Evolutionary conservation across 2,797 vertebrate species (phyloP).

Genomic region (Eremophila alpestris): DNA sequence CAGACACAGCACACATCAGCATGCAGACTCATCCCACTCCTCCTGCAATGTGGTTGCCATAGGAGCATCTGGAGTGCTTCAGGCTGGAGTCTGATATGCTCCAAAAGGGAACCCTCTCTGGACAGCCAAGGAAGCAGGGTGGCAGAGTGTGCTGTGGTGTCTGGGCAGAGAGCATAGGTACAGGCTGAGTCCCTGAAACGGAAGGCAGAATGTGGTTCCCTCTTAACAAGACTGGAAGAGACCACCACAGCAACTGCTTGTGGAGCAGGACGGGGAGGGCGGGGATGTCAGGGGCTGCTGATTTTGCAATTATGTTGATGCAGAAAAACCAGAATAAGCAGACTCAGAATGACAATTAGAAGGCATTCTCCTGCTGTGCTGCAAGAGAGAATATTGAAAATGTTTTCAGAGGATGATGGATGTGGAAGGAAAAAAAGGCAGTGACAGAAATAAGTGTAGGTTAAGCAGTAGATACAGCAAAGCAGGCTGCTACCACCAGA

Average conservation of each 20-base stretch:
- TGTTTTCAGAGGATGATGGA: not conserved
- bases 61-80: not conserved
- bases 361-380: not conserved
- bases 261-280: not conserved
- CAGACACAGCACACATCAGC: not conserved
- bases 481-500: not conserved
- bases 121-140: not conserved
- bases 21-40: not conserved
- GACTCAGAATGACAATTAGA: not conserved
- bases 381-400: not conserved
- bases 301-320: not conserved
- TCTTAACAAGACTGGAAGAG: not conserved
- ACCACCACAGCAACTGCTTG: rapidly evolving
- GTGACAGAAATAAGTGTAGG: not conserved
- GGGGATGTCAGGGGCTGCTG: not conserved
- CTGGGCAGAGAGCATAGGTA: not conserved
- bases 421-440: not conserved
- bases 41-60: not conserved
- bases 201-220: not conserved
- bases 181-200: not conserved
- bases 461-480: not conserved
- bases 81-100: not conserved
- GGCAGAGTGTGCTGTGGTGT: not conserved
- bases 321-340: not conserved
- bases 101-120: rapidly evolving